These are phyloP conservation scores for Phataginus tricuspis DNA, from an alignment of 2,797 vertebrate species.

Conservation along the genomic window DNA sequence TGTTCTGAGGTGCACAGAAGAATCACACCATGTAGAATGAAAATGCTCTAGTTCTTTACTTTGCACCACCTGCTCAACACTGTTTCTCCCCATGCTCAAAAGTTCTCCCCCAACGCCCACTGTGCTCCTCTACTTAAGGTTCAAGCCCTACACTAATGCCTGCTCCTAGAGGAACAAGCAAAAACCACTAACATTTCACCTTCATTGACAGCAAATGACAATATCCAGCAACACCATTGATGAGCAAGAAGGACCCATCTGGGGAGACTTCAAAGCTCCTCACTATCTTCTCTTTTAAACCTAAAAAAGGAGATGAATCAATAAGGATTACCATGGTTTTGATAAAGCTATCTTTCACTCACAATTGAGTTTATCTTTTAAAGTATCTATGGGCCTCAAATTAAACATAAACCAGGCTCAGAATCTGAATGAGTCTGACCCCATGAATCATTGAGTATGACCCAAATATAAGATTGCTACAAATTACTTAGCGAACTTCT, in stretches of 20 bases:
- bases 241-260: conserved; percentile 92
- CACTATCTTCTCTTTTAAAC: conserved; percentile 91
- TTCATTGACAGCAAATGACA: conserved; percentile 94
- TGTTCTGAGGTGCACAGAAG: neutral
- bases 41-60: neutral
- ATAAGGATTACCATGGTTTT: neutral
- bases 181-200: conserved; percentile 82
- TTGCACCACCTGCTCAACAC: neutral
- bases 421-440: neutral
- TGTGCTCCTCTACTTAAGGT: neutral
- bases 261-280: conserved; percentile 93
- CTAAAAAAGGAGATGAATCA: conserved; percentile 80
- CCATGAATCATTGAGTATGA: neutral
- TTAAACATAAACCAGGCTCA: conserved; percentile 15
- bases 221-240: conserved; percentile 92
- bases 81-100: neutral
- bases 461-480: neutral
- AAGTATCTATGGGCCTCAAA: neutral
- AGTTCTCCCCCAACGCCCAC: neutral
- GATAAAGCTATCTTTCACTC: neutral
- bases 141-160: neutral
- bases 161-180: neutral
- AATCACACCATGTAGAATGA: neutral
- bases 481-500: neutral
- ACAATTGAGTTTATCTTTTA: neutral